A percentile compares a stretch with the other conserved stretches of the same genome.
phyloP scores from a whole-genome alignment of 2,797 vertebrate genomes.

The Artibeus lituratus region DNA sequence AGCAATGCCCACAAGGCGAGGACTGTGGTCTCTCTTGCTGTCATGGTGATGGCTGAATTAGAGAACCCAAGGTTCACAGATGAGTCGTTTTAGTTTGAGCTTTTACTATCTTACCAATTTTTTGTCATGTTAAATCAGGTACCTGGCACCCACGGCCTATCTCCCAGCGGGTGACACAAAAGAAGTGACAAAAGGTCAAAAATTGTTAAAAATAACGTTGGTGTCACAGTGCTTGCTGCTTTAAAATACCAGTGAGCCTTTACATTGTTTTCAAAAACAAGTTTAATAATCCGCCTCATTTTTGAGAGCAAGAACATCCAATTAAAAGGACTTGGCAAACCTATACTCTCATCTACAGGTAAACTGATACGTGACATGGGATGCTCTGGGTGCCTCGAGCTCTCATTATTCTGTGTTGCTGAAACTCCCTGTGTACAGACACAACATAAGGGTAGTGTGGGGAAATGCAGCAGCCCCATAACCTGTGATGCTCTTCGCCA shows the following conservation, averaged over 20 bases:
- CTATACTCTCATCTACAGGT: neutral
- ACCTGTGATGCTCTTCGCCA: neutral
- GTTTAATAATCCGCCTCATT: constrained; percentile 17
- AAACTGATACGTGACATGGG: neutral
- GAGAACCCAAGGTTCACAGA: neutral
- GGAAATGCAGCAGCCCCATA: neutral
- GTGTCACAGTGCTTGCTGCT: neutral
- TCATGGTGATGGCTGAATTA: neutral
- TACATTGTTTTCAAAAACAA: neutral
- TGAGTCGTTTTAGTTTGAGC: neutral
- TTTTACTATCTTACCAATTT: constrained; percentile 15
- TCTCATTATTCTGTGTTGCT: constrained; percentile 8
- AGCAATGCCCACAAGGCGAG: neutral
- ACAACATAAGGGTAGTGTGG: neutral
- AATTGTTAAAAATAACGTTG: constrained; percentile 12
- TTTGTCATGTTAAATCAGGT: neutral
- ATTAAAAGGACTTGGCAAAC: constrained; percentile 3
- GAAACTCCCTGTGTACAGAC: neutral
- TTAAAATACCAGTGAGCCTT: constrained; percentile 43
- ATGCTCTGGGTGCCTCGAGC: neutral
- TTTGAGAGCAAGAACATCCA: constrained; percentile 38
- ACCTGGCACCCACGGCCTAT: neutral
- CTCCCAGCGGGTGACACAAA: neutral
- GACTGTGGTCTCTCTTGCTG: neutral
- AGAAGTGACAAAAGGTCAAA: constrained; percentile 18